phyloP scores from a whole-genome alignment of 2,888 invertebrate species.

The Notodonta ziczac region DNA sequence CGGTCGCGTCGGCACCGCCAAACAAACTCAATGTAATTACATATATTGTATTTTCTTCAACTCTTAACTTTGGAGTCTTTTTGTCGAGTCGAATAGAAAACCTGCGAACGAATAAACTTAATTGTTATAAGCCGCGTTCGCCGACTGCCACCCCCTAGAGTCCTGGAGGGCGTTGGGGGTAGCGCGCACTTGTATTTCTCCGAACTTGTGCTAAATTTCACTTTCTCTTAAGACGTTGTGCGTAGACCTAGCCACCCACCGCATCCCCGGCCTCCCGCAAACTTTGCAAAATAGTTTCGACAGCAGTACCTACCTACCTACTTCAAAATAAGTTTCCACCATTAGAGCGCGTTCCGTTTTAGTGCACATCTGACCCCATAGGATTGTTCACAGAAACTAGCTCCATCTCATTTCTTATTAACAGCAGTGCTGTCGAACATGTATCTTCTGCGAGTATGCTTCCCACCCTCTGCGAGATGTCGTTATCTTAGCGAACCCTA shows the following conservation, averaged over 20 bases:
- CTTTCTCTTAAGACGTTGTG: slow-evolving; percentile 83
- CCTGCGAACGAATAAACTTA: slow-evolving; percentile 80
- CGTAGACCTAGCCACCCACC: slow-evolving; percentile 79
- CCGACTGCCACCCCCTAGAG: slow-evolving; percentile 67
- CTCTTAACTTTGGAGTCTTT: slow-evolving; percentile 43
- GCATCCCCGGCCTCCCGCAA: slow-evolving; percentile 59
- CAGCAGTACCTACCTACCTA: slow-evolving; percentile 34
- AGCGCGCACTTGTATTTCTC: slow-evolving; percentile 78
- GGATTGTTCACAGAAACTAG: slow-evolving; percentile 8
- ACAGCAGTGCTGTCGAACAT: slow-evolving; percentile 40
- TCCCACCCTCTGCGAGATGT: slow-evolving; percentile 73
- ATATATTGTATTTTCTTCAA: slow-evolving; percentile 38
- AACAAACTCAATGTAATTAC: slow-evolving; percentile 38
- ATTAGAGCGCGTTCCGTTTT: slow-evolving; percentile 15
- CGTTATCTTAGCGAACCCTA: slow-evolving; percentile 83
- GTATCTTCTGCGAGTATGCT: slow-evolving; percentile 64
- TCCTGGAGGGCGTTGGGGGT: slow-evolving; percentile 58
- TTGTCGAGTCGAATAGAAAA: slow-evolving; percentile 67
- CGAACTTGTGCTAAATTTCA: slow-evolving; percentile 84
- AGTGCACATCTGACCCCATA: slow-evolving; percentile 10
- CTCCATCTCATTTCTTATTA: slow-evolving; percentile 27
- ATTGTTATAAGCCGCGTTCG: slow-evolving; percentile 82
- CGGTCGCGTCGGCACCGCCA: slow-evolving; percentile 17
- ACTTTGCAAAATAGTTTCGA: slow-evolving; percentile 68
- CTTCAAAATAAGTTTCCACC: slow-evolving; percentile 41